Conservation (phyloP, 2,113 vertebrate genomes). For the Zapus hudsonius region DNA sequence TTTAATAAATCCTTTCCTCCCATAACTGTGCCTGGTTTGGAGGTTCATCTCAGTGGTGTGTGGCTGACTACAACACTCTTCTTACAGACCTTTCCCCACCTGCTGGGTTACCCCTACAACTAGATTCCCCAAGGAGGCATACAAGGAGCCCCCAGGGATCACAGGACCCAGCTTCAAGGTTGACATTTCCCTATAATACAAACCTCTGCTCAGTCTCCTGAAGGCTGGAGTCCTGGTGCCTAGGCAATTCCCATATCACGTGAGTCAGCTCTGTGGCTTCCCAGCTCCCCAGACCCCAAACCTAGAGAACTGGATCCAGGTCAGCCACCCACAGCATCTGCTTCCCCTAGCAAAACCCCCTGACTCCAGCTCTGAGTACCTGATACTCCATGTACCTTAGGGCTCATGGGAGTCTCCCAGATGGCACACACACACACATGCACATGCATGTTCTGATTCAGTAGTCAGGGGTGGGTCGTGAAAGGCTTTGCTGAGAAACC, state of each 20-base stretch:
- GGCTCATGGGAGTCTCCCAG: neutral
- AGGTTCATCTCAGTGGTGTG: no score
- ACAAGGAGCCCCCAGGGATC: no score
- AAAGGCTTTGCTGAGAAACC: neutral
- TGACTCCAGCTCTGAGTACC: neutral
- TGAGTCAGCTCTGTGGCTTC: no score
- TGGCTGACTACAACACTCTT: no score
- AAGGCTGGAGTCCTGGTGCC: neutral
- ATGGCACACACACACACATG: neutral
- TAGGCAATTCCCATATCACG: neutral
- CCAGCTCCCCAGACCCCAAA: no score
- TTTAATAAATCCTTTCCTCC: no score
- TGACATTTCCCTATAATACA: rapidly evolving
- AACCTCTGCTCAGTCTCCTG: neutral
- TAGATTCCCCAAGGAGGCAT: neutral
- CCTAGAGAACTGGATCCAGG: neutral
- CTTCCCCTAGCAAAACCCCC: neutral
- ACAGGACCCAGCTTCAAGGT: neutral
- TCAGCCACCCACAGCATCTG: neutral
- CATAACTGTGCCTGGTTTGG: no score
- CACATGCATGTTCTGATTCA: neutral
- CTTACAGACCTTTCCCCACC: no score
- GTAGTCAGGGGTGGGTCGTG: neutral
- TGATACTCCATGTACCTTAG: neutral
- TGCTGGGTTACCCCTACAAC: neutral